phyloP scores from a whole-genome alignment of 2,113 vertebrate species.

The Aviceda subcristata region DNA sequence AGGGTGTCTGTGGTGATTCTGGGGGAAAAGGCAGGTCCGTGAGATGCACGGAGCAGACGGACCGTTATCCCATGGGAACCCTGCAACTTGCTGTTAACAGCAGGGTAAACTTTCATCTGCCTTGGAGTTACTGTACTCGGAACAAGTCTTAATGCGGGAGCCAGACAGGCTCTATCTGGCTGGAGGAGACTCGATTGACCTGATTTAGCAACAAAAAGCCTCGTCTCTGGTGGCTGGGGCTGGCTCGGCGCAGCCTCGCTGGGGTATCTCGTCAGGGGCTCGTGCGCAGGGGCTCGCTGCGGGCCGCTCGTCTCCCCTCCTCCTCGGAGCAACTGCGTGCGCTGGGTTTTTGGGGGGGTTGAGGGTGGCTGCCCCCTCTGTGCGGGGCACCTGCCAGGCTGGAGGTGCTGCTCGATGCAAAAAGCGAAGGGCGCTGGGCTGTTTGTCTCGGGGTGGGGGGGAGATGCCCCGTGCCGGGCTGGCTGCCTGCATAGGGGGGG shows the following conservation, averaged over 20 bases:
- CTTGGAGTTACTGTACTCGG: fast-evolving
- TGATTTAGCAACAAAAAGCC: not conserved
- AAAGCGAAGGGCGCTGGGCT: not conserved
- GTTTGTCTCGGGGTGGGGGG: fast-evolving
- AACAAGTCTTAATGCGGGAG: not conserved
- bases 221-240: not conserved
- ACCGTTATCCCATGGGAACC: not conserved
- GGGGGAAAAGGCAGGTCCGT: not conserved
- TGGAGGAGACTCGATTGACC: not conserved
- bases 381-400: not conserved
- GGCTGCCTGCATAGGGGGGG: not conserved
- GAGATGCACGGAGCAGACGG: not conserved
- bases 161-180: not conserved
- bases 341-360: fast-evolving
- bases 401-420: not conserved
- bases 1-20: not conserved
- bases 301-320: not conserved
- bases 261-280: not conserved
- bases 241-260: fast-evolving
- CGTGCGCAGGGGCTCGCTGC: fast-evolving
- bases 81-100: fast-evolving
- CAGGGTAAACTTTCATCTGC: not conserved
- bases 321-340: fast-evolving
- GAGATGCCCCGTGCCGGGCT: not conserved
- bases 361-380: fast-evolving